Conservation (phyloP, 2,113 vertebrate species). For the Dunckerocampus dactyliophorus region DNA sequence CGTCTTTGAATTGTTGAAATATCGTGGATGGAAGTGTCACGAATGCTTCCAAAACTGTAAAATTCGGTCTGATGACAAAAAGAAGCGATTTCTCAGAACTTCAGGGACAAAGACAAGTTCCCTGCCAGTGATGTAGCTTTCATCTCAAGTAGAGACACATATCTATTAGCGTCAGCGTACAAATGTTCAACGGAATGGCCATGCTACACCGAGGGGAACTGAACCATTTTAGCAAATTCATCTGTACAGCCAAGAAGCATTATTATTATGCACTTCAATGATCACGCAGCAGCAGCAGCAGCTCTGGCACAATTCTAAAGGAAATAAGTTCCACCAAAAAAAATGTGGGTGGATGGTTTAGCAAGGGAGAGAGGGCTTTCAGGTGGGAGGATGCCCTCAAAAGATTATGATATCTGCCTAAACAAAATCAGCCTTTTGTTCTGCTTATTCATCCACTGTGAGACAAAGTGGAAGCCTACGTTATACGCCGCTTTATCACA, state of each 20-base stretch:
- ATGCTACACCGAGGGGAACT: not conserved
- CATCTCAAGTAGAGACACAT: not conserved
- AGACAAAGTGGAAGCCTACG: not conserved
- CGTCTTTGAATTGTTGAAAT: no score
- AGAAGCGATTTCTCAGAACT: not conserved
- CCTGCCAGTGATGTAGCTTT: not conserved
- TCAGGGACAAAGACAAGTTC: not conserved
- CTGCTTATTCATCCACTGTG: not conserved
- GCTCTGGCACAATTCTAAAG: not conserved
- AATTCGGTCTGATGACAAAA: not conserved
- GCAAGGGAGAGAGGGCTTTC: not conserved
- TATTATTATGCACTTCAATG: not conserved
- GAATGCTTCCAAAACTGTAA: not conserved
- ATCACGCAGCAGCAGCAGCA: not conserved
- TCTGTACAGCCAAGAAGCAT: not conserved
- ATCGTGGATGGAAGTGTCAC: not conserved
- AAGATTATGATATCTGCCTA: not conserved
- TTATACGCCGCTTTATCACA: not conserved
- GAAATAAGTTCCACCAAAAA: slow-evolving; percentile 3
- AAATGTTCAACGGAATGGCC: not conserved
- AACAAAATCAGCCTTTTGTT: not conserved
- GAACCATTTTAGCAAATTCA: not conserved
- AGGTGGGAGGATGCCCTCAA: not conserved
- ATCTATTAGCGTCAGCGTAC: not conserved
- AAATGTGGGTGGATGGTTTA: slow-evolving; percentile 4